Conservation (phyloP, 2,797 vertebrate genomes). For the Chaetophractus vellerosus region DNA sequence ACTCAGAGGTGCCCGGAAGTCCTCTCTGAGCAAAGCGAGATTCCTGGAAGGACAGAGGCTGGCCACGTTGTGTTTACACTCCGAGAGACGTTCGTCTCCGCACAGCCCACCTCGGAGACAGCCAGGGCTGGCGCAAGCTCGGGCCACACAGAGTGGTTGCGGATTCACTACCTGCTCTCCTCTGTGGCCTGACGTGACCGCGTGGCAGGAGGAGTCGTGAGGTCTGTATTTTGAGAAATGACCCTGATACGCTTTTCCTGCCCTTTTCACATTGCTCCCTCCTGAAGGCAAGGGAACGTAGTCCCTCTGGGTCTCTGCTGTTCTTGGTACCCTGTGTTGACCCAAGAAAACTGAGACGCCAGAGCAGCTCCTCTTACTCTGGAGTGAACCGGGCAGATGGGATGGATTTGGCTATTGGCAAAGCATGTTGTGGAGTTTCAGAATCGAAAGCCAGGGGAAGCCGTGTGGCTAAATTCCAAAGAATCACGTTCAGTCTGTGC, state of each 20-base stretch:
- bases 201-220: background rate
- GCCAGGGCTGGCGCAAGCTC: background rate
- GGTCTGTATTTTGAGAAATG: background rate
- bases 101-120: background rate
- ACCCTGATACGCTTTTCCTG: background rate
- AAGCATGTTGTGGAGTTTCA: conserved; percentile 41
- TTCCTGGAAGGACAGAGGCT: background rate
- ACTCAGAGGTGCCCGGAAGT: background rate
- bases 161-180: conserved; percentile 12
- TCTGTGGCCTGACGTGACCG: background rate
- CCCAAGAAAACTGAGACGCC: background rate
- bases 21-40: background rate
- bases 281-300: background rate
- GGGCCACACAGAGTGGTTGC: background rate
- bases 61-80: background rate
- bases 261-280: background rate
- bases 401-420: background rate
- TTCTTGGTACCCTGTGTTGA: background rate
- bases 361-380: background rate
- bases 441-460: background rate
- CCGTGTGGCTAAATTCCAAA: background rate
- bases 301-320: background rate
- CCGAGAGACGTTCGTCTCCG: background rate
- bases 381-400: background rate
- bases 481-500: background rate